Evolutionary conservation across 2,113 vertebrate genomes (phyloP).

Genomic region (Gobiocypris rarus): DNA sequence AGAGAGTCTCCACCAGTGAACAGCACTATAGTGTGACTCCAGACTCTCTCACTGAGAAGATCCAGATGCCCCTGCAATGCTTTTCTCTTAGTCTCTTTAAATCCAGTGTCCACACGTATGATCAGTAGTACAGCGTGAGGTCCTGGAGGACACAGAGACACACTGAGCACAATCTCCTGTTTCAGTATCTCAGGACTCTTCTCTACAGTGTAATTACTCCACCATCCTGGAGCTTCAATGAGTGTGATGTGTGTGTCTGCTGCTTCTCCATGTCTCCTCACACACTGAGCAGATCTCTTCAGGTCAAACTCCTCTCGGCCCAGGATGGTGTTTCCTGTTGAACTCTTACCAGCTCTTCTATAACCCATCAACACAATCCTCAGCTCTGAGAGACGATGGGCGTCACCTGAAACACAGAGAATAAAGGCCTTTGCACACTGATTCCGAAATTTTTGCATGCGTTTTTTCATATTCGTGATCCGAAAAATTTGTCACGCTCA

Average conservation of each 20-base stretch:
- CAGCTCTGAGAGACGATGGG: background rate
- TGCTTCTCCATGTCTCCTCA: background rate
- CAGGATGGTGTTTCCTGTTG: too few relatives aligned
- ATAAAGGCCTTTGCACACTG: too few relatives aligned
- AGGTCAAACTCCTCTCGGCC: too few relatives aligned
- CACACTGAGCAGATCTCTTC: too few relatives aligned
- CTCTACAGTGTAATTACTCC: background rate
- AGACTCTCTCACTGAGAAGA: slow-evolving; percentile 4
- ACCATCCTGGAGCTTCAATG: slow-evolving; percentile 7
- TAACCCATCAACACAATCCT: slow-evolving; percentile 1
- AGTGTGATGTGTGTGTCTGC: slow-evolving; percentile 7
- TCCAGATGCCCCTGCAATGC: background rate
- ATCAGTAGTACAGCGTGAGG: background rate
- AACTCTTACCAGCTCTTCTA: too few relatives aligned
- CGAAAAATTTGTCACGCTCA: too few relatives aligned
- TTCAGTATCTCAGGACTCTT: background rate
- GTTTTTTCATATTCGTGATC: too few relatives aligned
- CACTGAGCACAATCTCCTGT: background rate
- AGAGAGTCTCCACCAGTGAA: background rate
- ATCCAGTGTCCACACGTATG: fast-evolving
- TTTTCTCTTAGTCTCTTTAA: background rate
- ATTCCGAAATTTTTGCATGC: too few relatives aligned
- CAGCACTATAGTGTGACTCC: slow-evolving; percentile 21
- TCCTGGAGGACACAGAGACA: slow-evolving; percentile 1
- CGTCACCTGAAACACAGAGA: background rate